Conservation (phyloP, 2,888 invertebrate genomes). For the Drosophila helvetica region DNA sequence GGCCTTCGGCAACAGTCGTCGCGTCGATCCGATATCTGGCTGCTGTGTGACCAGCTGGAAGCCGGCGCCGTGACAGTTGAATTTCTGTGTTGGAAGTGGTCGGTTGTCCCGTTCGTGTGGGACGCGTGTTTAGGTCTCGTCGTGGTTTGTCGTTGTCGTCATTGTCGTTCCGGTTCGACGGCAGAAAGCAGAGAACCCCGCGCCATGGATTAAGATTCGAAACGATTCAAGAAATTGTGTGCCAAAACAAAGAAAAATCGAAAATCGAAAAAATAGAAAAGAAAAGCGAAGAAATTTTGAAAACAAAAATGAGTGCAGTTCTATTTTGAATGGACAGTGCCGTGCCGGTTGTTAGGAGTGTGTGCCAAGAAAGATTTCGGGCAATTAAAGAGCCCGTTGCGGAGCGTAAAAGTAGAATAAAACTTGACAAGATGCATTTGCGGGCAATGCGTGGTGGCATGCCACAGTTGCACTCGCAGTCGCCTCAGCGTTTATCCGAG, state of each 20-base stretch:
- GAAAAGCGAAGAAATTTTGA: not conserved
- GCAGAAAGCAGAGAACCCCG: constrained; percentile 16
- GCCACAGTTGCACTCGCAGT: constrained; percentile 35
- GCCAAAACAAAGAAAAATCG: constrained; percentile 16
- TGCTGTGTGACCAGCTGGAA: no score
- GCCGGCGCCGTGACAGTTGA: not conserved
- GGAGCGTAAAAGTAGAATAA: constrained; percentile 2
- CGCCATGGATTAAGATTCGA: constrained; percentile 50
- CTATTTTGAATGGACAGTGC: constrained; percentile 39
- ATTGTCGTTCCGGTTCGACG: constrained; percentile 40
- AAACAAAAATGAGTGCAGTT: constrained; percentile 43
- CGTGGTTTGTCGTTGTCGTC: constrained; percentile 15
- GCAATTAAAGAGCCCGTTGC: constrained; percentile 29
- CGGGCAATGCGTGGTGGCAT: constrained; percentile 60
- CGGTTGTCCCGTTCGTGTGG: constrained; percentile 17
- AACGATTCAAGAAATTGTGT: constrained; percentile 22
- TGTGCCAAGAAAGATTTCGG: constrained; percentile 24
- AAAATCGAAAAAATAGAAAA: no score
- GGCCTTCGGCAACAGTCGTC: not conserved
- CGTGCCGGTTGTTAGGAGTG: not conserved
- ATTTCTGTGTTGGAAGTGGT: constrained; percentile 34
- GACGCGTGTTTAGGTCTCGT: constrained; percentile 47
- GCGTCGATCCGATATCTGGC: no score
- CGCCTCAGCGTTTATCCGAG: constrained; percentile 47
- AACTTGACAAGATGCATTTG: constrained; percentile 72